Conservation (phyloP, 1,140 invertebrate genomes). For the Euwallacea fornicatus region DNA sequence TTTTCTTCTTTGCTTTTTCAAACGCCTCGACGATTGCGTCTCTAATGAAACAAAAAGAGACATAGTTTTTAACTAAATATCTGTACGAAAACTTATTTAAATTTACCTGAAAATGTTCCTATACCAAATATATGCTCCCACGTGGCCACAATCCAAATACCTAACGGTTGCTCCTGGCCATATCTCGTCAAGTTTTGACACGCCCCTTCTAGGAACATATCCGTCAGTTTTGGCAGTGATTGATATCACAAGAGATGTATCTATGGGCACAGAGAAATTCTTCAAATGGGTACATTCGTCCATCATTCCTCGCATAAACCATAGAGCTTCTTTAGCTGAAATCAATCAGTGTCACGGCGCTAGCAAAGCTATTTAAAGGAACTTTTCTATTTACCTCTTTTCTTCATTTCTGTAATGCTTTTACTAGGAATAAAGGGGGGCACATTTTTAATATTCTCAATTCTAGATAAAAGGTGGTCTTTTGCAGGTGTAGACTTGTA, state of each 20-base stretch:
- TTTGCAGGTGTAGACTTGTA: conserved; percentile 38
- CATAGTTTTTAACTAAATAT: background rate
- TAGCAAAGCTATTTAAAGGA: background rate
- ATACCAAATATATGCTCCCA: conserved; percentile 76
- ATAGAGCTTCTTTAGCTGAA: conserved; percentile 68
- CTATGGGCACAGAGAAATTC: conserved; percentile 85
- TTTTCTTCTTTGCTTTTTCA: conserved; percentile 61
- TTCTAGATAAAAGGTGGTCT: conserved; percentile 11
- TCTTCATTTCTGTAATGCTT: conserved; percentile 38
- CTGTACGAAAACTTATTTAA: background rate
- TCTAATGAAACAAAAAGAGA: conserved; percentile 51
- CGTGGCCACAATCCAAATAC: conserved; percentile 87
- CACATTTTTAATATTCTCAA: conserved; percentile 24
- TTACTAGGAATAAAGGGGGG: conserved; percentile 21
- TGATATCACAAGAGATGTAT: conserved; percentile 80
- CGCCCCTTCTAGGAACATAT: conserved; percentile 86
- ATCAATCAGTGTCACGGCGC: background rate
- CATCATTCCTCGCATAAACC: conserved; percentile 98
- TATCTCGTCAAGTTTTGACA: conserved; percentile 78
- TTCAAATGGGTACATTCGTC: conserved; percentile 96
- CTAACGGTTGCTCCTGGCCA: conserved; percentile 91
- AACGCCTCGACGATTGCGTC: conserved; percentile 67
- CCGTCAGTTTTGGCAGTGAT: conserved; percentile 88
- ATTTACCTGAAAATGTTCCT: conserved; percentile 46
- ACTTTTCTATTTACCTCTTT: conserved; percentile 16